A percentile compares a stretch with the other conserved stretches of the same genome.
phyloP scores from a whole-genome alignment of 1,140 invertebrate species.

The Brachionus asplanchnoidis region DNA sequence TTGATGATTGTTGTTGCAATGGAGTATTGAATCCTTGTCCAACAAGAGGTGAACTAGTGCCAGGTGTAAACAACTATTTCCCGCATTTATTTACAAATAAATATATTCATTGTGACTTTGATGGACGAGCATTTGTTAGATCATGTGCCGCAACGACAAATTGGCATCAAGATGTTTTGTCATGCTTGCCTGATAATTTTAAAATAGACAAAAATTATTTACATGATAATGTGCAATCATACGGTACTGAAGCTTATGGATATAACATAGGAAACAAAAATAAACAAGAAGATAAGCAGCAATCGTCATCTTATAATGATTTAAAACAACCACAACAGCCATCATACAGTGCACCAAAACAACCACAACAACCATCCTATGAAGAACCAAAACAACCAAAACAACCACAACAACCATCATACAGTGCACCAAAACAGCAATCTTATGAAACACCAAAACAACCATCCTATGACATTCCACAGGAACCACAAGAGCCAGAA shows the following conservation, averaged over 20 bases:
- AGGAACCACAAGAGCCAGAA: background rate
- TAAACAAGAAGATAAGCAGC: background rate
- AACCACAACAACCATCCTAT: background rate
- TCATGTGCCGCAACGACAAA: background rate
- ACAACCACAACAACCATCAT: background rate
- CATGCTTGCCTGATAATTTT: conserved; percentile 32
- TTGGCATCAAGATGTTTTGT: conserved; percentile 29
- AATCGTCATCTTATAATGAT: background rate
- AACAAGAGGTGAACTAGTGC: background rate
- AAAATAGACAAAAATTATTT: background rate
- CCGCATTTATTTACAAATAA: conserved; percentile 12
- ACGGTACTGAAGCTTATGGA: conserved; percentile 18
- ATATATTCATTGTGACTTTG: conserved; percentile 42
- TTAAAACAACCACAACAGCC: background rate
- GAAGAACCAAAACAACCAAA: background rate
- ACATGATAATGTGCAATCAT: conserved; percentile 1
- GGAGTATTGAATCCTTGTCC: conserved; percentile 30
- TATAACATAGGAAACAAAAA: background rate
- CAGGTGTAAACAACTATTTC: conserved; percentile 39
- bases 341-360: too few species aligned
- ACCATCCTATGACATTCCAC: background rate
- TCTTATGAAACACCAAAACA: background rate
- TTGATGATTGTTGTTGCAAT: conserved; percentile 39
- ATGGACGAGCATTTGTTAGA: conserved; percentile 35
- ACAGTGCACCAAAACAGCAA: background rate